phyloP scores from a whole-genome alignment of 2,113 vertebrate genomes.

The Lichenostomus cassidix region DNA sequence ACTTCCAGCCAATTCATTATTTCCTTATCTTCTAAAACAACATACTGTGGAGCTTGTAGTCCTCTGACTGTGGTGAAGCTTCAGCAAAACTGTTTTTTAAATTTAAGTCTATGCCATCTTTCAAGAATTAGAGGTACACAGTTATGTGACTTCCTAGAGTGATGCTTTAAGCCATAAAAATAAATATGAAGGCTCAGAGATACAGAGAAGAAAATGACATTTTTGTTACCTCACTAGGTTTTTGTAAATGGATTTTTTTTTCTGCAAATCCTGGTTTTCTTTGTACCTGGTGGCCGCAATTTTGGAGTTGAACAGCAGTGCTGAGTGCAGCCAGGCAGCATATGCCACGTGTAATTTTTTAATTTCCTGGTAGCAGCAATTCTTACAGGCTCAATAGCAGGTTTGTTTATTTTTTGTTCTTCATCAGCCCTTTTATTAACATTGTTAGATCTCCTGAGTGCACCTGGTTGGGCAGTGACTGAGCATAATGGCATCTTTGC shows the following conservation, averaged over 20 bases:
- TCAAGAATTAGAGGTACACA: background rate
- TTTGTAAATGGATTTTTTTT: background rate
- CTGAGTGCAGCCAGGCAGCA: slow-evolving; percentile 5
- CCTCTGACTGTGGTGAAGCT: background rate
- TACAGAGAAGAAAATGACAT: background rate
- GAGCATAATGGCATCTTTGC: slow-evolving; percentile 51
- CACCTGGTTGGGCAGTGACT: slow-evolving; percentile 59
- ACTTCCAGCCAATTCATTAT: background rate
- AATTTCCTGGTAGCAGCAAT: slow-evolving; percentile 65
- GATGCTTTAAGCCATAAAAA: background rate
- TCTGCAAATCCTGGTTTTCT: background rate
- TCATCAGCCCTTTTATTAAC: slow-evolving; percentile 63
- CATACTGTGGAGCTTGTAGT: background rate
- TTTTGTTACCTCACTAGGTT: background rate
- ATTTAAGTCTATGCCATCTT: background rate
- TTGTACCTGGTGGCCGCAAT: background rate
- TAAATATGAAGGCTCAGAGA: background rate
- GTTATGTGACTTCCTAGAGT: background rate
- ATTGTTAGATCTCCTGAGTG: slow-evolving; percentile 45
- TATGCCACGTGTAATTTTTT: slow-evolving; percentile 30
- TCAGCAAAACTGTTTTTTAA: background rate
- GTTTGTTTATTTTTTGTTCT: slow-evolving; percentile 62
- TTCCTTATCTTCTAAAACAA: slow-evolving; percentile 32
- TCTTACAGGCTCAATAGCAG: slow-evolving; percentile 47
- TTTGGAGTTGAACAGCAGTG: background rate